These are phyloP conservation scores for Phymastichus coffea DNA, from an alignment of 1,140 invertebrate genomes.

Conservation along the genomic window DNA sequence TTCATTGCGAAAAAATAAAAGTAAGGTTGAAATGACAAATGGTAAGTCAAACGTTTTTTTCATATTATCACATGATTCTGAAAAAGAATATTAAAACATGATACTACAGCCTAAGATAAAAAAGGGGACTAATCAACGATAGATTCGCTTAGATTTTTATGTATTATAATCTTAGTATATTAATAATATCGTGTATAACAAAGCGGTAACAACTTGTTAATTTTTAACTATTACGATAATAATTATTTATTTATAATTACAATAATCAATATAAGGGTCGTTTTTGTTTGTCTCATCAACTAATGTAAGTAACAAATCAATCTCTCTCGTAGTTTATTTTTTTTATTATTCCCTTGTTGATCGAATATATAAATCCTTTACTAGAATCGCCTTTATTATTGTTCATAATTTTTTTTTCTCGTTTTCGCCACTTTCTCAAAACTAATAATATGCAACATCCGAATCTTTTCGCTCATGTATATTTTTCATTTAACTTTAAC, in stretches of 20 bases:
- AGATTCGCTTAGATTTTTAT: slow-evolving; percentile 43
- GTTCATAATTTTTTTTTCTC: slow-evolving; percentile 12
- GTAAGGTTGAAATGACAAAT: background rate
- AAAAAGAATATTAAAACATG: background rate
- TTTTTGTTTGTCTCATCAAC: slow-evolving; percentile 35
- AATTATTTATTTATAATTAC: slow-evolving; percentile 53
- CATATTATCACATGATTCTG: background rate
- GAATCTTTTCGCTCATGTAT: slow-evolving; percentile 32
- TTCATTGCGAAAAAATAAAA: background rate
- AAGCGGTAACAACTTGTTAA: slow-evolving; percentile 56
- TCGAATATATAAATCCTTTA: slow-evolving; percentile 26
- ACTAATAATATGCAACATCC: slow-evolving; percentile 31
- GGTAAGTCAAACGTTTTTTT: background rate
- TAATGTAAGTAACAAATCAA: slow-evolving; percentile 44
- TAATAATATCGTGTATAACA: slow-evolving; percentile 54
- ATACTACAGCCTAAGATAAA: slow-evolving; percentile 34
- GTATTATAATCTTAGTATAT: slow-evolving; percentile 50
- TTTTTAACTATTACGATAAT: slow-evolving; percentile 53
- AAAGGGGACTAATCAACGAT: slow-evolving; percentile 51
- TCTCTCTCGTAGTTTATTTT: slow-evolving; percentile 25
- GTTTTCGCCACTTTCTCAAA: slow-evolving; percentile 6
- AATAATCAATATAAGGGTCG: slow-evolving; percentile 51
- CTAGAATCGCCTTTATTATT: slow-evolving; percentile 25
- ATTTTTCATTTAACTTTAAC: background rate
- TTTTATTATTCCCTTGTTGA: slow-evolving; percentile 20